Base-by-base conservation (phyloP, 1,140 invertebrate species). In the Halotydeus destructor region DNA sequence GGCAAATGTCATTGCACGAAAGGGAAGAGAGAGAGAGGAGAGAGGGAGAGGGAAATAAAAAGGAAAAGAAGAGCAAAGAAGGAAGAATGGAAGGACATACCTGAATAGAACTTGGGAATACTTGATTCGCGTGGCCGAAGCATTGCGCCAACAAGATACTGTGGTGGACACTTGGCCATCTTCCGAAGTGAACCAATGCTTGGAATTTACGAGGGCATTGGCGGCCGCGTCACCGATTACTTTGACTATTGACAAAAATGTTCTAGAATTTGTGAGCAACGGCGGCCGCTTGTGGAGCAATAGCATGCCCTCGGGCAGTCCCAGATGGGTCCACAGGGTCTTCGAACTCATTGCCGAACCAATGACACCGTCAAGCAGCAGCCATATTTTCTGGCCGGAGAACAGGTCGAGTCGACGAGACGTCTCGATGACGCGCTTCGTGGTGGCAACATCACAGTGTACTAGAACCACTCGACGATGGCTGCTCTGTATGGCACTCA, bases 361-460 rank as follows among this genome's bases (percentile, higher is more conserved):
- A 4, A 49, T 21, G 2, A 42, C 16, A 4, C 47, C 47, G 30
- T 49, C 47, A 12, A 49, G 22, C 22, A 49, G 19, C 16, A 49
- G 38, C 47, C 47, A 49, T 18, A 49, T 49, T 36, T 49, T 49
- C 14, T 43, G 19, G 16, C 47, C 47, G 9, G 41, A 30, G 11
- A 49, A 33, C 9, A 49, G 39, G 38, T 32, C 47, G 6, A 49
- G 19, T 16, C 21, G 21, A 16, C 21, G 21, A 23, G 33, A 38
- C 14, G 32, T 45, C 12, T 47, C 22, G 5, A 49, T 38, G 5
- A 49, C 38, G 8, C 47, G 37, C 25, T 36, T 16, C 6, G 32
- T 49, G 11, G 38, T 49, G 18, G 32, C 22, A 18, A 23, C 16
- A 36, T 49, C 45, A 30, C 31, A 32, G 32, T 49, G 47, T 8